Conservation (phyloP, 2,797 vertebrate species). For the Typhlichthys subterraneus region DNA sequence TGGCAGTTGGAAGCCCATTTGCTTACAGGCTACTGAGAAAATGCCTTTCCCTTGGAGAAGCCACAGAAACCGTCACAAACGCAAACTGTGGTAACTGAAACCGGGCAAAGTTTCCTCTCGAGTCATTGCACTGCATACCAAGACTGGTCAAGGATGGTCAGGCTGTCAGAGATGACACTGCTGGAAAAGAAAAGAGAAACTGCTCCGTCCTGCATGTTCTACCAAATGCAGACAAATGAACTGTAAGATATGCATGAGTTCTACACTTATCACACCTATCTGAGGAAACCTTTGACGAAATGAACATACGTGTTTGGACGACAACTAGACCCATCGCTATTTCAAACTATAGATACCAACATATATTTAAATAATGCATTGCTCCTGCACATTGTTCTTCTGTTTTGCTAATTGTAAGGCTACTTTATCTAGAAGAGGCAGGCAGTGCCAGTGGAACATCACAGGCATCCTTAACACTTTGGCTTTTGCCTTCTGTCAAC, state of each 20-base stretch:
- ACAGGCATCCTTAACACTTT: constrained; percentile 44
- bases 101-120: constrained; percentile 29
- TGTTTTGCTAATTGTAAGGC: no score
- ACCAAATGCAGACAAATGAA: no score
- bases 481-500: constrained; percentile 55
- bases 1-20: constrained; percentile 75
- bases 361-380: no score
- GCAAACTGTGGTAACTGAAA: constrained; percentile 50
- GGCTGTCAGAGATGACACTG: constrained; percentile 4
- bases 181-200: no score
- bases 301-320: no score
- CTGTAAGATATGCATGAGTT: no score
- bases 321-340: no score
- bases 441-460: neutral
- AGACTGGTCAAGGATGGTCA: constrained; percentile 28
- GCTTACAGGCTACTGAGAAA: constrained; percentile 54
- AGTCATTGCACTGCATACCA: constrained; percentile 16
- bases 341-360: no score
- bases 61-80: constrained; percentile 45
- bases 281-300: no score
- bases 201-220: no score
- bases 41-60: constrained; percentile 44
- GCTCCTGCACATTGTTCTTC: no score
- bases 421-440: constrained; percentile 21
- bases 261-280: no score